These are phyloP conservation scores for Mesoclemmys tuberculata DNA, from an alignment of 2,113 vertebrate species.

Conservation along the genomic window DNA sequence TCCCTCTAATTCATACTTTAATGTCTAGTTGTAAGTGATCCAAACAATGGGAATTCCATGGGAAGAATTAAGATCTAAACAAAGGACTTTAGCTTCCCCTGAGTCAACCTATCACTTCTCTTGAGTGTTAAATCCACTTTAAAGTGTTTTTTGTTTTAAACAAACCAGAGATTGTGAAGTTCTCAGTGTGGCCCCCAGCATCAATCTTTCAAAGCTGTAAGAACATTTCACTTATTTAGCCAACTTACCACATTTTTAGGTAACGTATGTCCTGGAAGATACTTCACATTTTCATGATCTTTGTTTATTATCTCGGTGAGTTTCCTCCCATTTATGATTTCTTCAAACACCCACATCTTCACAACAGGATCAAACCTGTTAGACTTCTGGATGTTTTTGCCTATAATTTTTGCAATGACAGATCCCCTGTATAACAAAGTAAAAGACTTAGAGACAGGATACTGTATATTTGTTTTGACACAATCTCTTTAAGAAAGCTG, in stretches of 20 bases:
- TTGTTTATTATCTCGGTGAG: conserved; percentile 86
- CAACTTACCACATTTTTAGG: conserved; percentile 84
- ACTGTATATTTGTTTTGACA: background rate
- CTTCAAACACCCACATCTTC: conserved; percentile 91
- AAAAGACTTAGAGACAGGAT: background rate
- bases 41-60: background rate
- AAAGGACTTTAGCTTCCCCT: background rate
- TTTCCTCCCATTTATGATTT: conserved; percentile 80
- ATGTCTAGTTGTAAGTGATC: background rate
- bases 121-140: background rate
- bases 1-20: background rate
- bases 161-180: background rate
- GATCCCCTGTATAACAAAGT: conserved; percentile 78
- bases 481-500: background rate
- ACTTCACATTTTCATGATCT: conserved; percentile 88
- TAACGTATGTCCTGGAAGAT: conserved; percentile 85
- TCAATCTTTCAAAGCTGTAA: background rate
- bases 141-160: background rate
- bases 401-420: conserved; percentile 86
- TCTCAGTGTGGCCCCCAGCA: background rate
- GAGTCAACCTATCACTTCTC: background rate
- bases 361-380: conserved; percentile 83
- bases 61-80: background rate
- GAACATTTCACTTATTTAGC: background rate
- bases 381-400: conserved; percentile 80